These are phyloP conservation scores for Arizona elegans DNA, from an alignment of 2,113 vertebrate species.

Conservation along the genomic window DNA sequence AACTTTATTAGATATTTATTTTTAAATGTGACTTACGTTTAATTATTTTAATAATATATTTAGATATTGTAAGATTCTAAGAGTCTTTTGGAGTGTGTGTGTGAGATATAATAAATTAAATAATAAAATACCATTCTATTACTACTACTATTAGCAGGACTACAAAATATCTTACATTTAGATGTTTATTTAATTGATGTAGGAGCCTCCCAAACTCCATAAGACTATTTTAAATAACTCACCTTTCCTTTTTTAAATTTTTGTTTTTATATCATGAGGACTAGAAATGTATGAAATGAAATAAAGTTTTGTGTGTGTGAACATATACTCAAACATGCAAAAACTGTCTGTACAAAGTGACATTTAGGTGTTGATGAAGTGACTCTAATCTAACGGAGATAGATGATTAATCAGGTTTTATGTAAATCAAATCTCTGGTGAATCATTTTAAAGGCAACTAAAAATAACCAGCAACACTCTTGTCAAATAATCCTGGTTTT, in stretches of 20 bases:
- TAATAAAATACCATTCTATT: neutral
- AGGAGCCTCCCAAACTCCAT: neutral
- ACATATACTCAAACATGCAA: constrained; percentile 37
- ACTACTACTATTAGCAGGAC: neutral
- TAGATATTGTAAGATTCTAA: neutral
- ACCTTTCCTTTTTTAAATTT: neutral
- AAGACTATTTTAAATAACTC: neutral
- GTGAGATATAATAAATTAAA: neutral
- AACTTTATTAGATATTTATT: neutral
- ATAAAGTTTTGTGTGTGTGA: neutral
- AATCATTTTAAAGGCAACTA: constrained; percentile 47
- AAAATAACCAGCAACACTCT: constrained; percentile 32
- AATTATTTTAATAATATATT: neutral
- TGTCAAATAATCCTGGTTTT: constrained; percentile 44
- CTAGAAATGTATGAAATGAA: neutral
- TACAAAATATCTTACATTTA: neutral
- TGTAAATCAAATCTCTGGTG: constrained; percentile 52
- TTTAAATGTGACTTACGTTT: neutral
- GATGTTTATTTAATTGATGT: neutral
- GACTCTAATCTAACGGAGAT: constrained; percentile 49
- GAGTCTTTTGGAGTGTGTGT: neutral
- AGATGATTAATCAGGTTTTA: constrained; percentile 54
- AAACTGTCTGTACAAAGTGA: constrained; percentile 43
- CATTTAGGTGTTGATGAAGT: constrained; percentile 46
- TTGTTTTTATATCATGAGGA: neutral